Evolutionary conservation across 2,888 invertebrate genomes (phyloP), one percentile per base, ranked within the genome.

Genomic region (Palloptera scutellata): DNA sequence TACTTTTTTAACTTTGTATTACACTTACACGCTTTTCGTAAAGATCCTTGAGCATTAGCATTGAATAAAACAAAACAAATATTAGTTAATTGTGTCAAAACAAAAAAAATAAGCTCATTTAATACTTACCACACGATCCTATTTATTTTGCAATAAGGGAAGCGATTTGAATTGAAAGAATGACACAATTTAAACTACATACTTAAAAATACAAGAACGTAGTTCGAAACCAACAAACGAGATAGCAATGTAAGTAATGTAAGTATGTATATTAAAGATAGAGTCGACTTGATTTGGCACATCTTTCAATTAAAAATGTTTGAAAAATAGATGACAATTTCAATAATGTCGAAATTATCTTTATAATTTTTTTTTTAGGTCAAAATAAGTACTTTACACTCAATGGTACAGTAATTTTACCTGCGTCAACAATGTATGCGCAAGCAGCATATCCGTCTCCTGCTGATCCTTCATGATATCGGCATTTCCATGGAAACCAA

Each of bases 401-500:
- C n/a, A n/a, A n/a, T 30, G 30, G 30, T 30, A 4, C 30, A 30
- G 2, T 4, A 30, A 30, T 69, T 76, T 80, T 77, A 92, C 94
- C 91, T 95, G 94, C 13, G 94, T 94, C 8, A 92, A 84, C 65
- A 94, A 84, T 13, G 91, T 90, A 15, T 91, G 94, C 66, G 87
- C 84, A 66, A 96, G 89, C 65, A 97, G 81, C 69, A 91, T 88
- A 75, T 89, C 89, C 0, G 95, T 93, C 81, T 97, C 96, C 76
- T 93, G 91, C 83, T 95, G 92, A 83, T 97, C 96, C 82, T 95
- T 95, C 78, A 94, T 91, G 77, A 97, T 95, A 79, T 96, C 95
- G 0, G 96, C 96, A 86, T 97, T 97, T 68, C 93, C 89, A 83
- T 97, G 92, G 89, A 97, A 93, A 12, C 97, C 97, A 85, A 96